A percentile compares a stretch with the other conserved stretches of the same genome.
Conservation (phyloP, 2,113 vertebrate species). For the Esox niger region DNA sequence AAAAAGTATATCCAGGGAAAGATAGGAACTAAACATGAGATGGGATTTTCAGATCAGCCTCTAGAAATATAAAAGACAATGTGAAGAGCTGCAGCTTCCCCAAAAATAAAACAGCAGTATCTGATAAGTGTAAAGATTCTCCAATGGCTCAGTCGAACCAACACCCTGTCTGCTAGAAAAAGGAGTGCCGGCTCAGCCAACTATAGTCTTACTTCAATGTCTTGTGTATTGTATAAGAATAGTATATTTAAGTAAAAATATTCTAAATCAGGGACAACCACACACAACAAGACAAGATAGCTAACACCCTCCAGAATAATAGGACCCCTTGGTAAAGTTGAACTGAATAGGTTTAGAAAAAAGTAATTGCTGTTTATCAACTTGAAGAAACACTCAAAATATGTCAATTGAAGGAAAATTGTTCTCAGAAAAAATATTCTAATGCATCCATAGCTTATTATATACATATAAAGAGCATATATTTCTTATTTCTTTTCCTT, state of each 20-base stretch:
- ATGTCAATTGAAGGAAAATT: too few relatives aligned
- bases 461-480: too few relatives aligned
- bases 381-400: too few relatives aligned
- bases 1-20: conserved; percentile 14
- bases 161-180: conserved; percentile 28
- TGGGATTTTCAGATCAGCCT: conserved; percentile 19
- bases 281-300: background rate
- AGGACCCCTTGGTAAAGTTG: too few relatives aligned
- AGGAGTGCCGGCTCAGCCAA: background rate
- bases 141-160: background rate
- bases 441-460: too few relatives aligned
- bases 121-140: background rate
- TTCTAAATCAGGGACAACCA: background rate
- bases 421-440: too few relatives aligned
- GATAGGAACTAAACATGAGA: conserved; percentile 13
- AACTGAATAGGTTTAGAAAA: too few relatives aligned
- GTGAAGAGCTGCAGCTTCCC: conserved; percentile 29
- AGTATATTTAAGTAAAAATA: background rate
- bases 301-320: too few relatives aligned
- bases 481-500: too few relatives aligned
- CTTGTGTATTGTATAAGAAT: background rate
- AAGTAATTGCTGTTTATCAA: too few relatives aligned
- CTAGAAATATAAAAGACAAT: conserved; percentile 16
- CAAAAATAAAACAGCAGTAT: conserved; percentile 20
- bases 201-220: background rate